Base-by-base conservation (phyloP, 1,140 invertebrate genomes). In the Grapholita molesta region DNA sequence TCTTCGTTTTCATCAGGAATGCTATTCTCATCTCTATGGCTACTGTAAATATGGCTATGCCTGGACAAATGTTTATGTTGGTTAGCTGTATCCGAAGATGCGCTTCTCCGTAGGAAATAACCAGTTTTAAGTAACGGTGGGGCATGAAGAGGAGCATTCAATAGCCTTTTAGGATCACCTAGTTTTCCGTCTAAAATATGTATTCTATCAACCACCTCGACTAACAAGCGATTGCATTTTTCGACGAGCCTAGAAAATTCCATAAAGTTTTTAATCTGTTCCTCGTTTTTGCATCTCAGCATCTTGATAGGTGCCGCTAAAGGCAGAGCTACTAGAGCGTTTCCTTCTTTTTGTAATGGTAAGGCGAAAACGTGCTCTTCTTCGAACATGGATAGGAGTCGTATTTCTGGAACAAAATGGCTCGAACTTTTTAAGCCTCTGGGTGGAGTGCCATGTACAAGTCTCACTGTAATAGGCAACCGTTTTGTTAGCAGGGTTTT, bases 1-100 rank as follows among this genome's bases (percentile, higher is more conserved):
- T 99, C 98, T 77, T 98, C 97, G 90, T 98, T 98, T 75, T 98
- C 97, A 81, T 97, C 96, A 8, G 95, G 94, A 67, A 94, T 94
- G 70, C 85, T 91, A 69, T 83, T 89, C 70, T 92, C 91, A 55
- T 92, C 92, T 78, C 86, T 83, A 73, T 92, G 92, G 73, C 89
- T 92, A 72, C 90, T 92, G 67, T 92, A 92, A 67, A 90, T 91
- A 77, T 93, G 92, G 70, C 84, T 91, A 70, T 91, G 89, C 32
- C 89, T 83, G 9, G 87, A 86, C 66, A 92, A 82, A 67, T 92
- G 88, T 72, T 92, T 92, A 64, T 92, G 93, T 73, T 93, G 93
- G 61, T 94, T 94, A 0, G 94, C 94, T 24, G 94, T 94, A 80
- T 96, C 96, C 28, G 95, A 95, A 24, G 95, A 96, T 33, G 94